Percentiles rank a stretch among this genome's conserved stretches.
Evolutionary conservation across 2,113 vertebrate genomes (phyloP).

Genomic region (Tauraco erythrolophus): DNA sequence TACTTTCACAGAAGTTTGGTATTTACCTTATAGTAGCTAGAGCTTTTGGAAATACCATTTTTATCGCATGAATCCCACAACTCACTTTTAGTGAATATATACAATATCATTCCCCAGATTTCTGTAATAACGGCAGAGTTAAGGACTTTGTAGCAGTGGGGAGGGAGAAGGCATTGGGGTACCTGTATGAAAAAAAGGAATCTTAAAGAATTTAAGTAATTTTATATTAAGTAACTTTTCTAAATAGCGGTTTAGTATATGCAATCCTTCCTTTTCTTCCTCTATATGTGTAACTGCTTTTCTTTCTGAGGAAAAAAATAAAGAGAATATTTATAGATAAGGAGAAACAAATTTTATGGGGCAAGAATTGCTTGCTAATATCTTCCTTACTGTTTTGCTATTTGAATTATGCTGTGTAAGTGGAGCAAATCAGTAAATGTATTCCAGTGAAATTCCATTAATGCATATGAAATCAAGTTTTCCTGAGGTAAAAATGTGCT

Average conservation of each 20-base stretch:
- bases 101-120: neutral
- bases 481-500: neutral
- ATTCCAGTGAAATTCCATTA: neutral
- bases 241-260: neutral
- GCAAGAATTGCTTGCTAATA: neutral
- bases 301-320: neutral
- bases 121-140: neutral
- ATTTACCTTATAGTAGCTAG: neutral
- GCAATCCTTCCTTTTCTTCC: neutral
- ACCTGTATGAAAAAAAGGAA: neutral
- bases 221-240: neutral
- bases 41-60: neutral
- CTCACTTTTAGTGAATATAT: neutral
- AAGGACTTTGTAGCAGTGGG: neutral
- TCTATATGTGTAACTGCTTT: neutral
- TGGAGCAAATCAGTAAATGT: neutral
- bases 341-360: neutral
- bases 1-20: neutral
- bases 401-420: neutral
- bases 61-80: neutral
- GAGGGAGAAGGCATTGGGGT: neutral
- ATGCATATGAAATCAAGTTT: neutral
- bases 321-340: neutral
- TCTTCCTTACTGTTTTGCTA: neutral
- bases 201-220: neutral